Percentiles rank a stretch among this genome's conserved stretches.
Conservation (phyloP, 2,113 vertebrate genomes). For the Scomber japonicus region DNA sequence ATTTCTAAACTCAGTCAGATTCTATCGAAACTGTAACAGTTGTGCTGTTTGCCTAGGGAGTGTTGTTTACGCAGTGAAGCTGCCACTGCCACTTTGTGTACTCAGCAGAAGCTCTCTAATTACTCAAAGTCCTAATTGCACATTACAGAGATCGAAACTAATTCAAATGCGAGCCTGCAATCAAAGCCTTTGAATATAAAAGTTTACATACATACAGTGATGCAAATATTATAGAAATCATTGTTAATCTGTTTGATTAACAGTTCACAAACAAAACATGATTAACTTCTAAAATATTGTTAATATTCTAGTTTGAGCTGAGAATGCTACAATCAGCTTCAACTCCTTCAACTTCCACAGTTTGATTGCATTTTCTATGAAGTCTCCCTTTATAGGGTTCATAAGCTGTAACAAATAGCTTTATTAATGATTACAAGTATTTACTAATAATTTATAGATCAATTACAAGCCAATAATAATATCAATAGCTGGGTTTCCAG, state of each 20-base stretch:
- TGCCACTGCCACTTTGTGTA: neutral
- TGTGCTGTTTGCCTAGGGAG: neutral
- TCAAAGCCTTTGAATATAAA: neutral
- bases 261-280: neutral
- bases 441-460: too few relatives aligned
- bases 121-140: neutral
- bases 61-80: constrained; percentile 14
- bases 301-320: too few relatives aligned
- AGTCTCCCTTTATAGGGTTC: too few relatives aligned
- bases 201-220: neutral
- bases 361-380: too few relatives aligned
- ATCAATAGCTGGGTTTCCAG: too few relatives aligned
- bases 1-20: neutral
- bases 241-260: neutral
- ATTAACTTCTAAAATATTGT: too few relatives aligned
- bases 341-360: too few relatives aligned
- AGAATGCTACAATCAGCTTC: too few relatives aligned
- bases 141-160: neutral
- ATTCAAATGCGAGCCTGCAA: too few relatives aligned
- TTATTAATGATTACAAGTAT: too few relatives aligned
- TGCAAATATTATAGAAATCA: neutral
- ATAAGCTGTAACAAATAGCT: too few relatives aligned
- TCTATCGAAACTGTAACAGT: constrained; percentile 5
- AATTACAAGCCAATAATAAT: too few relatives aligned
- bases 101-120: constrained; percentile 17